These are phyloP conservation scores for Astropecten irregularis DNA, from an alignment of 53 echinoderm and acorn worm species.

Conservation along the genomic window DNA sequence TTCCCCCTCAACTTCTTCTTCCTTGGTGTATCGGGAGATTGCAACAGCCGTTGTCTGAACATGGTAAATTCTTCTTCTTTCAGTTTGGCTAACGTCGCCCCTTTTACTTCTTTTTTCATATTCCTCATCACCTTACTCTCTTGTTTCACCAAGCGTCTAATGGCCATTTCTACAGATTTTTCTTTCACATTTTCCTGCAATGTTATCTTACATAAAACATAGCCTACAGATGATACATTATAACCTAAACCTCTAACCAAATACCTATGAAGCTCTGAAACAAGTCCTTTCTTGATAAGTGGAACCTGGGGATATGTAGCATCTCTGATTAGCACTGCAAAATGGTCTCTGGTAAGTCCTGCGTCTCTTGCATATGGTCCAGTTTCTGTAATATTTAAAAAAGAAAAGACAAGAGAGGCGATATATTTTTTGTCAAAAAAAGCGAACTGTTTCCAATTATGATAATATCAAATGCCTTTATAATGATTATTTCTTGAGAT, in stretches of 20 bases:
- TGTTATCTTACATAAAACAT: neutral
- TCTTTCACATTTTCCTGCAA: no score
- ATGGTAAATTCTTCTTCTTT: neutral
- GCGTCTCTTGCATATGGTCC: neutral
- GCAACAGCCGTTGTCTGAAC: neutral
- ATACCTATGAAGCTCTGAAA: slow-evolving; percentile 15
- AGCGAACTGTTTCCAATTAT: no score
- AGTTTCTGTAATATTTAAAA: neutral
- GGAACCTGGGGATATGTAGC: neutral
- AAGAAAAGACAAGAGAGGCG: no score
- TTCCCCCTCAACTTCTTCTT: slow-evolving; percentile 28
- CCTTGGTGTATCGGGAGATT: slow-evolving; percentile 23
- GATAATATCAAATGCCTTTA: no score
- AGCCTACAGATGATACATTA: neutral
- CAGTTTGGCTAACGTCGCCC: neutral
- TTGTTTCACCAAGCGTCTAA: slow-evolving; percentile 4
- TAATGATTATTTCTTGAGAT: no score
- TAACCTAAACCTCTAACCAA: neutral
- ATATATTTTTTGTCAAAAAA: no score
- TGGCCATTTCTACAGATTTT: no score
- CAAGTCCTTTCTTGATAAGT: slow-evolving; percentile 1
- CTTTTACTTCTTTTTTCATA: neutral
- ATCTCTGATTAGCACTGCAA: neutral
- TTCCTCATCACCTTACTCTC: neutral
- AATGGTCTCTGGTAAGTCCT: neutral